Percentiles rank a stretch among this genome's conserved stretches.
Conservation (phyloP, 1,140 invertebrate genomes). For the Halesus radiatus region DNA sequence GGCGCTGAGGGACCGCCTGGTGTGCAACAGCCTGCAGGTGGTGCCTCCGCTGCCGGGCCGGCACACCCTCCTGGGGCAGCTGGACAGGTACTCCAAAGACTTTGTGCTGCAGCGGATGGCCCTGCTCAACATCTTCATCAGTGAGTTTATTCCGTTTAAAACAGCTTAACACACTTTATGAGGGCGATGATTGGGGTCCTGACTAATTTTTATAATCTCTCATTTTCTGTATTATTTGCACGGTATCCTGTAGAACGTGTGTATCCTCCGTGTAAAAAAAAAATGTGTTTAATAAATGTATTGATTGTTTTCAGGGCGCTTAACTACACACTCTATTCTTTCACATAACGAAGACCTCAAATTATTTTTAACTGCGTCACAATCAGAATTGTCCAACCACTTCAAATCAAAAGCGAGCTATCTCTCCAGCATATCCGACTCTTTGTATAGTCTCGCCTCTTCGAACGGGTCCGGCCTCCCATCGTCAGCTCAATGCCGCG, state of each 20-base stretch:
- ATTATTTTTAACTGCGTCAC: constrained; percentile 76
- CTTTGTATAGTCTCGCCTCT: constrained; percentile 73
- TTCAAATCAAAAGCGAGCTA: constrained; percentile 75
- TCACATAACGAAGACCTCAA: constrained; percentile 79
- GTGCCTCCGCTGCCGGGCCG: constrained; percentile 79
- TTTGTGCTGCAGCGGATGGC: constrained; percentile 81
- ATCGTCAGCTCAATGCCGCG: neutral
- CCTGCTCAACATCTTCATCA: constrained; percentile 80
- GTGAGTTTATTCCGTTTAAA: constrained; percentile 63
- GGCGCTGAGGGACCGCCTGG: constrained; percentile 52
- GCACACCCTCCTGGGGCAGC: constrained; percentile 78
- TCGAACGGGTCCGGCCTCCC: constrained; percentile 47
- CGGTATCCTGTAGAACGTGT: no score
- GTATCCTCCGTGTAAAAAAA: no score
- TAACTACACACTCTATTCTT: constrained; percentile 76
- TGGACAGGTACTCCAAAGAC: constrained; percentile 83
- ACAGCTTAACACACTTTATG: no score
- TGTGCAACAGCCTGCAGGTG: constrained; percentile 42
- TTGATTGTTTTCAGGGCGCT: constrained; percentile 53
- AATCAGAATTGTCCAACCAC: constrained; percentile 77
- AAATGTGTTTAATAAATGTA: no score
- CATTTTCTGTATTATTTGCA: no score
- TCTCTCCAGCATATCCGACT: constrained; percentile 73
- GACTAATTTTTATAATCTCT: no score
- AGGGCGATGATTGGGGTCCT: no score